Evolutionary conservation across 1,140 invertebrate species (phyloP).

Genomic region (Euglossa dilemma): DNA sequence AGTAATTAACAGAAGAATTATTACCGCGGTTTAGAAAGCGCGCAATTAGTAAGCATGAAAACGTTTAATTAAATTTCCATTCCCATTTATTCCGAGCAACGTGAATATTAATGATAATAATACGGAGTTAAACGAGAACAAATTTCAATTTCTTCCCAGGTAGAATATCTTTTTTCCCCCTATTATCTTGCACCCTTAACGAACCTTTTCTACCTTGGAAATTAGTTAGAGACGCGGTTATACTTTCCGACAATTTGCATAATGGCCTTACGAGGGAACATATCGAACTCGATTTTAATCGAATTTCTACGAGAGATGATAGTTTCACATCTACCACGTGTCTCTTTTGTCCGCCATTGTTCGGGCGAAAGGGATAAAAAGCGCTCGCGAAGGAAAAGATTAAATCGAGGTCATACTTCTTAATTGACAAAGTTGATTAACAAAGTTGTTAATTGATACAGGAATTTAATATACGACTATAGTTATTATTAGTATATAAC

Average conservation of each 20-base stretch:
- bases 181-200: neutral
- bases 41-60: neutral
- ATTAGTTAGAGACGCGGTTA: neutral
- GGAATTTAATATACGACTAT: no score
- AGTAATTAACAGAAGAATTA: neutral
- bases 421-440: no score
- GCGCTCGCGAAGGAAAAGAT: no score
- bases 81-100: neutral
- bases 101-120: neutral
- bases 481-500: no score
- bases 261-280: neutral
- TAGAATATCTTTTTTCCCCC: neutral
- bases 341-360: no score
- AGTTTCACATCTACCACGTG: no score
- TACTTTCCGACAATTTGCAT: neutral
- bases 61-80: conserved; percentile 3
- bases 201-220: neutral
- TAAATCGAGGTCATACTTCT: no score
- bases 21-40: neutral
- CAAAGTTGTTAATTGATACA: no score
- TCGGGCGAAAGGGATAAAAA: no score
- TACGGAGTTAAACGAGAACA: neutral
- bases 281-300: no score
- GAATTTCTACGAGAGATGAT: no score
- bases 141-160: neutral